These are phyloP conservation scores for Mustela lutreola DNA, from an alignment of 2,113 vertebrate genomes.

Conservation along the genomic window DNA sequence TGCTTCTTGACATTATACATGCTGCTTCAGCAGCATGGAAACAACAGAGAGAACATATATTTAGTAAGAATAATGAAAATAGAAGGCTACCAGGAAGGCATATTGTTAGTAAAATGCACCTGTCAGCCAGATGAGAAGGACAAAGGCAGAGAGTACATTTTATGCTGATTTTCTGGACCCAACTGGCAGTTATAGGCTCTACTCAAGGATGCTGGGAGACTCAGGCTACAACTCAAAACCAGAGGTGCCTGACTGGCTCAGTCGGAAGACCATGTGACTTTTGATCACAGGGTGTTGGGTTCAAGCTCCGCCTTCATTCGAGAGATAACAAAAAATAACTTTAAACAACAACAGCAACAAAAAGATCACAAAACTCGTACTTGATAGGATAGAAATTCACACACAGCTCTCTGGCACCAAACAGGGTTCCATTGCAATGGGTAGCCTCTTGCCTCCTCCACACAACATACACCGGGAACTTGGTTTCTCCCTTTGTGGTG, in stretches of 20 bases:
- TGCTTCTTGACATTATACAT: not conserved
- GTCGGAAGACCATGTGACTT: not conserved
- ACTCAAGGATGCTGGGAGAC: not conserved
- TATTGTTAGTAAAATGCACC: not conserved
- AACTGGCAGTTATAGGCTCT: not conserved
- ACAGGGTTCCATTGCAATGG: not conserved
- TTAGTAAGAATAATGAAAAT: conserved; percentile 23
- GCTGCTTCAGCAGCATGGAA: not conserved
- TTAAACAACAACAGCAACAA: not conserved
- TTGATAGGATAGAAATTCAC: not conserved
- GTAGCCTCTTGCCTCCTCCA: not conserved
- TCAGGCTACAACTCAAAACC: not conserved
- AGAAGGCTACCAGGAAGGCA: not conserved
- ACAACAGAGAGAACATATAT: not conserved
- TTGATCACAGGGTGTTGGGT: not conserved
- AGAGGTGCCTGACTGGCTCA: not conserved
- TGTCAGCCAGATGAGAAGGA: not conserved
- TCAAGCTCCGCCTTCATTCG: not conserved
- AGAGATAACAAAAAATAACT: not conserved
- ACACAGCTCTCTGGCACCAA: not conserved
- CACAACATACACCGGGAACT: not conserved
- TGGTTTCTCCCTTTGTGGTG: not conserved
- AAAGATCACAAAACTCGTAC: not conserved
- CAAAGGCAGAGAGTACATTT: not conserved
- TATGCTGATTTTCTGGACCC: not conserved